Evolutionary conservation across 2,797 vertebrate genomes (phyloP).

Genomic region (Pipistrellus nathusii): DNA sequence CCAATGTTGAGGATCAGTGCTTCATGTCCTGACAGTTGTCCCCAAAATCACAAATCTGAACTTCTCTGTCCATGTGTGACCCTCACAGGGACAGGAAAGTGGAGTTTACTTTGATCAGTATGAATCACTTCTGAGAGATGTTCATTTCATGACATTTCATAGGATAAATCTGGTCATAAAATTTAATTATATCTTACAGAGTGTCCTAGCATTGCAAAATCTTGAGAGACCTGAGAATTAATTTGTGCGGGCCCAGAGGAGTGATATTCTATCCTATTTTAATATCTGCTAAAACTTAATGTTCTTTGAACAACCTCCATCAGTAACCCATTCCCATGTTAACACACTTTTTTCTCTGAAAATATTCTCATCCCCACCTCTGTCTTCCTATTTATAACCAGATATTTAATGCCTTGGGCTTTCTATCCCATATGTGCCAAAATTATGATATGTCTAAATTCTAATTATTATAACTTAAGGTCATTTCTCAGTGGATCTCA

Average conservation of each 20-base stretch:
- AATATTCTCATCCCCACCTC: background rate
- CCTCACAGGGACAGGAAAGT: background rate
- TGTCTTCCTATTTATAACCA: conserved; percentile 15
- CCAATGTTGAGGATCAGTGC: background rate
- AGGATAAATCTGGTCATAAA: background rate
- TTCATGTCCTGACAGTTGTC: background rate
- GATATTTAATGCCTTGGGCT: background rate
- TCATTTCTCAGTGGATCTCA: conserved; percentile 29
- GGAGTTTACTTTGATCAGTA: background rate
- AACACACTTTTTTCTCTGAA: conserved; percentile 14
- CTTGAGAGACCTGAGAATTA: conserved; percentile 12
- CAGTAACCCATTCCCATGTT: background rate
- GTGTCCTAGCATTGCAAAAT: conserved; percentile 5
- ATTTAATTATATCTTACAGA: background rate
- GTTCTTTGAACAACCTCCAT: background rate
- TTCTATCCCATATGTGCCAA: background rate
- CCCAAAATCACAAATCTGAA: background rate
- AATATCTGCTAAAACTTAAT: background rate
- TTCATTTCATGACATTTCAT: background rate
- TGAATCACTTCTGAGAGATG: background rate
- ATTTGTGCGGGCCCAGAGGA: background rate
- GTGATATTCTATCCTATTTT: conserved; percentile 4
- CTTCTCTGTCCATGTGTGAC: background rate
- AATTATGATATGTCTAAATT: conserved; percentile 27
- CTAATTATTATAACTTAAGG: background rate